A percentile compares a stretch with the other conserved stretches of the same genome.
Conservation (phyloP, 1,140 invertebrate genomes). For the Drosophila chauvacae region DNA sequence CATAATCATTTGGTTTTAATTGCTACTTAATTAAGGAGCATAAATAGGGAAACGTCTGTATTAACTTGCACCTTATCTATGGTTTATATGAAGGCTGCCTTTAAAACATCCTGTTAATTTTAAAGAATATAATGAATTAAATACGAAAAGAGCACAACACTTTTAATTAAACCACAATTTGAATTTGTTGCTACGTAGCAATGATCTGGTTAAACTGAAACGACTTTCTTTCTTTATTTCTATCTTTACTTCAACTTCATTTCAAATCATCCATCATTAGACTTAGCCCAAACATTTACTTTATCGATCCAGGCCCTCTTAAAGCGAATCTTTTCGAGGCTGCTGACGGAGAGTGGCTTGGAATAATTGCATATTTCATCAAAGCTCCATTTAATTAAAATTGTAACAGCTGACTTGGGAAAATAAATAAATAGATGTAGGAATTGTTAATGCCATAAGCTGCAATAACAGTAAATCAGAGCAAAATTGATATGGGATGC, state of each 20-base stretch:
- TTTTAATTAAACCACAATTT: not conserved
- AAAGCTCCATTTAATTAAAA: conserved; percentile 31
- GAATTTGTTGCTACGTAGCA: not conserved
- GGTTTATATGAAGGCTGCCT: too few species aligned
- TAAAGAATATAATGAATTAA: not conserved
- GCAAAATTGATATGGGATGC: conserved; percentile 17
- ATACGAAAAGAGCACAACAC: not conserved
- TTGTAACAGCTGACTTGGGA: conserved; percentile 30
- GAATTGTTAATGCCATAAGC: conserved; percentile 56
- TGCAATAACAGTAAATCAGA: conserved; percentile 59
- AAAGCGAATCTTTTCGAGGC: not conserved
- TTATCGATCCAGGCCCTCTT: not conserved
- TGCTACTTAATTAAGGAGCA: too few species aligned
- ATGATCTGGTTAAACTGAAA: not conserved
- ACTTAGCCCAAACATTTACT: not conserved
- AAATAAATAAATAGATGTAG: conserved; percentile 37
- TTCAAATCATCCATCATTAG: not conserved
- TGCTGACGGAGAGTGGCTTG: not conserved
- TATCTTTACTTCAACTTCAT: not conserved
- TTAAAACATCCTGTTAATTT: too few species aligned
- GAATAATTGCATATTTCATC: conserved; percentile 3
- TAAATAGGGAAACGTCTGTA: too few species aligned
- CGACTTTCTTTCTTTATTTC: too few species aligned
- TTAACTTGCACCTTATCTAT: too few species aligned
- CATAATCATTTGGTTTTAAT: too few species aligned